Evolutionary conservation across 2,797 vertebrate genomes (phyloP), one percentile per base, ranked within the genome.

Genomic region (Petrocephalus sullivani): DNA sequence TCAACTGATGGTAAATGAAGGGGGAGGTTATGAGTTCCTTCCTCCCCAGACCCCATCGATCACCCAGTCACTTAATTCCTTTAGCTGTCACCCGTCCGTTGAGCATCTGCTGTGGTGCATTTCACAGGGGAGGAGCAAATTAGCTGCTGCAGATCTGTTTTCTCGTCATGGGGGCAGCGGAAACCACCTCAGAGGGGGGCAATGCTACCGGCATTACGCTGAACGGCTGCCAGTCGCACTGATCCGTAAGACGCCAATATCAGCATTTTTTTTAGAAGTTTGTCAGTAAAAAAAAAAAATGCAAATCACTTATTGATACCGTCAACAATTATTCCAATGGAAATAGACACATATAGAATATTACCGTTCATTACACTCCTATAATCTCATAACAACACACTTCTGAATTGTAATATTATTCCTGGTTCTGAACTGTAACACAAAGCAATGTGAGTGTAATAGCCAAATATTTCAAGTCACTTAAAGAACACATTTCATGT

Each of bases 51-150:
- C 93, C 92, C 92, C 92, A 94, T 95, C 94, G 93, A 94, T 95
- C 94, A 95, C 91, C 64, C 90, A 84, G 91, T 92, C 92, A 93
- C 92, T 94, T 95, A 94, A 95, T 94, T 94, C 93, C 91, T 94
- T 92, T 93, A 94, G 93, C 93, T 95, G 95, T 94, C 93, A 93
- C 89, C 85, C 86, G 87, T 90, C 89, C 88, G 84, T 86, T 89
- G 89, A 82, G 89, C 89, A 91, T 90, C 88, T 88, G 89, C 89
- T 71, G 71, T 91, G 90, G 92, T 90, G 89, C 87, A 90, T 91
- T 91, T 91, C 90, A 88, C 71, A 86, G 83, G 89, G 85, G 71
- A 87, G 78, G 87, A 90, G 91, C 87, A 90, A 92, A 93, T 92
- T 92, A 92, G 91, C 91, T 89, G 89, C 89, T 88, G 90, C 89